A percentile compares a stretch with the other conserved stretches of the same genome.
These are phyloP conservation scores for Carollia perspicillata DNA, from an alignment of 2,113 vertebrate species.

Conservation along the genomic window DNA sequence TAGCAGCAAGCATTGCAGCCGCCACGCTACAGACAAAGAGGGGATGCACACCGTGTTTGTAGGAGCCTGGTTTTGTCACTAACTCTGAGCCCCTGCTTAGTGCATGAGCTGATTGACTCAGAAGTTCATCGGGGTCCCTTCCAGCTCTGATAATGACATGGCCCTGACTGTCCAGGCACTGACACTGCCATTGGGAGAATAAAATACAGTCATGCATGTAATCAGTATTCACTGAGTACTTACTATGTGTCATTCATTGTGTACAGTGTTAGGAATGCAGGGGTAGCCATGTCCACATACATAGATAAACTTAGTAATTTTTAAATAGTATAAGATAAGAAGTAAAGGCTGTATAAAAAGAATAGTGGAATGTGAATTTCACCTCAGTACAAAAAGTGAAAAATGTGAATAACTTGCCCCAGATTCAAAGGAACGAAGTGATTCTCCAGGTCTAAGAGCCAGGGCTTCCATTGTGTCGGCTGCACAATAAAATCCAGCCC, in stretches of 20 bases:
- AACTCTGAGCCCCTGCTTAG: neutral
- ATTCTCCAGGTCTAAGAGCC: neutral
- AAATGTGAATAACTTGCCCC: neutral
- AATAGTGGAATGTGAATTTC: neutral
- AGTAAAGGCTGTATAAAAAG: neutral
- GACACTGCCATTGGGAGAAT: neutral
- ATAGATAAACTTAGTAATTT: neutral
- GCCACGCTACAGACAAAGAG: neutral
- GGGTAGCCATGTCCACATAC: neutral
- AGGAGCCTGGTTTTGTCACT: neutral
- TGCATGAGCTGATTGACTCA: neutral
- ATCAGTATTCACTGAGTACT: neutral
- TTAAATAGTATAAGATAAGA: neutral
- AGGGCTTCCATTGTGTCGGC: neutral
- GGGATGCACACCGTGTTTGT: fast-evolving
- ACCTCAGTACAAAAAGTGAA: neutral
- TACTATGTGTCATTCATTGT: neutral
- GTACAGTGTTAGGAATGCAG: neutral
- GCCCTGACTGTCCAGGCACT: neutral
- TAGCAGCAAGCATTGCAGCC: neutral
- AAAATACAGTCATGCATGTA: neutral
- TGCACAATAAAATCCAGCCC: neutral
- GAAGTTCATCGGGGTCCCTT: neutral
- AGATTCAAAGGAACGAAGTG: neutral
- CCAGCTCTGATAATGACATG: neutral